Evolutionary conservation across 2,113 vertebrate genomes (phyloP), one percentile per base, ranked within the genome.

Genomic region (Cyprinus carpio): DNA sequence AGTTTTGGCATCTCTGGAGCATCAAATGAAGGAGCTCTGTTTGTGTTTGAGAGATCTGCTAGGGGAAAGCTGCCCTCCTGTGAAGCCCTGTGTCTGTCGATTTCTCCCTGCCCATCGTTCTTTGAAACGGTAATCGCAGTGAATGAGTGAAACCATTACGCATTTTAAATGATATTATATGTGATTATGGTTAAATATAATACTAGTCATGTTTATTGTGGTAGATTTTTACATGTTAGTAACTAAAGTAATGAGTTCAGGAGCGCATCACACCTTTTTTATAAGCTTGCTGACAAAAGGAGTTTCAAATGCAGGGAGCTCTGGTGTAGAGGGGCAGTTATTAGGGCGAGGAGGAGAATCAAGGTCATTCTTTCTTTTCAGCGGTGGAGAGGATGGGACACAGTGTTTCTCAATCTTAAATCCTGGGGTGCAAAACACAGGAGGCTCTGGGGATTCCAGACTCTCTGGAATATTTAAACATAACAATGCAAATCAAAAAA

Each of bases 391-490:
- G n/a, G 27, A 46, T 3, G 31, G n/a, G 6, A 0, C 56, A 0
- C 85, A 62, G 46, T 89, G 74, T 87, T 93, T 94, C 82, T 89
- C 90, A 82, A 93, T 90, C 85, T 94, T 96, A 78, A 96, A 90
- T 34, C 95, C 95, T 18, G 95, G 96, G 25, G 96, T 98, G 71
- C 90, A 94, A 84, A 98, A 92, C 7, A 90, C 92, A 40, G 97
- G 94, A 0, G 87, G 79, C 89, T 94, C 91, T 16, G 97, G 97
- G 51, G 96, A 96, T 82, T 92, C 81, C 83, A 93, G 25, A 65
- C 82, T 88, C 67, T 87, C 90, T 92, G 86, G 54, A 85, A 82
- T 25, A 75, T 83, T 11, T 18, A 71, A 60, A 54, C 25, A 83
- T n/a, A n/a, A 60, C 16, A 16, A 9, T 5, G 4, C 8, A 18